Base-by-base conservation (phyloP, 53 echinoderm and acorn worm genomes). In the Crossaster papposus region DNA sequence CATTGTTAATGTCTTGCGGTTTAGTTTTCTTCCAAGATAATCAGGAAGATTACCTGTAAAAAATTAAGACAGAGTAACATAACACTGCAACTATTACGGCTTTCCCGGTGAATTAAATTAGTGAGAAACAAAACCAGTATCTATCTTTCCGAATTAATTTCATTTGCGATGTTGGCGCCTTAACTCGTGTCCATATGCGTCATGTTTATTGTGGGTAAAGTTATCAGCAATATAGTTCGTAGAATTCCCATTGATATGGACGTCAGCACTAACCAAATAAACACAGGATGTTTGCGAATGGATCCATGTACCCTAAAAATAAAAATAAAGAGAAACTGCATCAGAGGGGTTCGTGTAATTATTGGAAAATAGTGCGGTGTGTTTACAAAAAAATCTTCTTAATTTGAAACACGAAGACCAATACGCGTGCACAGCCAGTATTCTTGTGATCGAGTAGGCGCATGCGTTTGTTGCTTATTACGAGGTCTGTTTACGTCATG, bases 401-500 rank as follows among this genome's bases (percentile, higher is more conserved):
- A 15, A 18, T 64, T 68, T 11, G 68, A 0, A 26, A 68, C 68
- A 68, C 28, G 68, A 20, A 10, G 28, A 68, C 68, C n/a, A n/a
- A 3, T 28, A 26, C 68, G 68, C 28, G n/a, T 28, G 68, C 24
- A 10, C 24, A 28, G 24, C 24, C 28, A 26, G 68, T 68, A 62
- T 17, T 17, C 62, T 17, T 17, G 62, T 18, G 62, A 62, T 23
- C 17, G 17, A 23, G 17, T 62, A 6, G 23, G 18, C 17, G 2
- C 4, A 23, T 18, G 17, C 17, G 62, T 78, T 50, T 52, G 31
- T 5, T 36, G 50, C 23, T n/a, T 78, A 78, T 78, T 52, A 52
- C 79, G 29, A 51, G 79, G 51, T n/a, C 79, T 78, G 52, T 78
- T 68, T 74, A 78, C 79, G 79, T 51, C 79, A 78, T 78, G n/a